These are phyloP conservation scores for Parelbella ahira DNA, from an alignment of 2,888 invertebrate genomes.

Conservation along the genomic window DNA sequence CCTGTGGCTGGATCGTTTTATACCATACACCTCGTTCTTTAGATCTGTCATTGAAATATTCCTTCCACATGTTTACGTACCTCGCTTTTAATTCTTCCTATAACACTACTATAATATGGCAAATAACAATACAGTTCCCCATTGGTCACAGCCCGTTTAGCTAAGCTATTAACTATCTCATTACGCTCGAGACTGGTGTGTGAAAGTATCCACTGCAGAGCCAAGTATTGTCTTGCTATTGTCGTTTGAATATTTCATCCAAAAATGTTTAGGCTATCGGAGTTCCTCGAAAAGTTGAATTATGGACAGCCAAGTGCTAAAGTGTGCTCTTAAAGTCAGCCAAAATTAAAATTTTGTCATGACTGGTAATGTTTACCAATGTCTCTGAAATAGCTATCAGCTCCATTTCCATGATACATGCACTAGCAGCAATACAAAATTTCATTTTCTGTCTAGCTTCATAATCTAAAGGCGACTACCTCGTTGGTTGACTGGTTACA, in stretches of 20 bases:
- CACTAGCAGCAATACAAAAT: slow-evolving; percentile 21
- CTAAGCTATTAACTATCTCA: no score
- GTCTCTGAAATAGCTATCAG: slow-evolving; percentile 27
- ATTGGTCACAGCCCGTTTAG: no score
- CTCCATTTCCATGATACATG: slow-evolving; percentile 27
- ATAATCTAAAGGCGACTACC: no score
- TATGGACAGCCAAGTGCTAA: slow-evolving; percentile 28
- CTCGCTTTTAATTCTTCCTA: no score
- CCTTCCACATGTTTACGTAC: no score
- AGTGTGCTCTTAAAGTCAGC: slow-evolving; percentile 26
- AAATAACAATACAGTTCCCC: no score
- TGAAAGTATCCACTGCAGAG: slow-evolving; percentile 1
- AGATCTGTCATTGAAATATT: no score
- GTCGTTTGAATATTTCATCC: neutral
- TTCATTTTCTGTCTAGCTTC: neutral
- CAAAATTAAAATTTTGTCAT: slow-evolving; percentile 19
- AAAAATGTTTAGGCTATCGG: slow-evolving; percentile 24
- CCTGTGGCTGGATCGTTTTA: no score
- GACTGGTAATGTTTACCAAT: slow-evolving; percentile 5
- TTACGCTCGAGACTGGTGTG: no score
- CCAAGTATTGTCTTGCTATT: neutral
- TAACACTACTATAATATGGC: no score
- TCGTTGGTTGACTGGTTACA: no score
- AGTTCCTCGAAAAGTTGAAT: slow-evolving; percentile 25
- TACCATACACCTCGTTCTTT: no score